phyloP scores from a whole-genome alignment of 2,888 invertebrate genomes.

The Notocelia uddmanniana region DNA sequence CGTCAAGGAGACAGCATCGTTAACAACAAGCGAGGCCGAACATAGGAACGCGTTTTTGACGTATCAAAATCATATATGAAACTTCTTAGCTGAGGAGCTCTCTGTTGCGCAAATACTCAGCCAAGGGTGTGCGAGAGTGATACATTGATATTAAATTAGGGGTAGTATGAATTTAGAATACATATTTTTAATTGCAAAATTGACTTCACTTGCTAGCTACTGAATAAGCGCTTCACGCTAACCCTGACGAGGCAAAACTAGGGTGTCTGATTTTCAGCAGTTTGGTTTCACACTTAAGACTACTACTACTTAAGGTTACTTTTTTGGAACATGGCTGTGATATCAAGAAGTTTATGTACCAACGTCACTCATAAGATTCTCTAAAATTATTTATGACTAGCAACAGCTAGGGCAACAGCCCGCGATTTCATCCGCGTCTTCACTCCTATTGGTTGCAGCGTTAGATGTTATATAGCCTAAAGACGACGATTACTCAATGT shows the following conservation, averaged over 20 bases:
- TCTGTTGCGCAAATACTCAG: not conserved
- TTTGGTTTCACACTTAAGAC: not conserved
- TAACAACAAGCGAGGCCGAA: constrained; percentile 1
- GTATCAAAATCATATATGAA: not conserved
- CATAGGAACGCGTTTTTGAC: not conserved
- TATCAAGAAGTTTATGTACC: too few species aligned
- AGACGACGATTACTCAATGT: too few species aligned
- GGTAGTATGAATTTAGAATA: not conserved
- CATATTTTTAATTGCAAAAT: too few species aligned
- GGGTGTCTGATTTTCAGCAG: not conserved
- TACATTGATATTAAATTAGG: not conserved
- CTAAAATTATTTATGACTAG: too few species aligned
- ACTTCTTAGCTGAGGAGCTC: not conserved
- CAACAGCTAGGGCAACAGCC: too few species aligned
- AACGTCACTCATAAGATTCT: too few species aligned
- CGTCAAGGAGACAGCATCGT: not conserved
- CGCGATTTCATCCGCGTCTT: too few species aligned
- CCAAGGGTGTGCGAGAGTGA: not conserved
- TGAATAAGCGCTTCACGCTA: not conserved
- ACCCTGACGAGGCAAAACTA: constrained; percentile 1
- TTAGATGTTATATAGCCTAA: too few species aligned
- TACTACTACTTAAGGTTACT: too few species aligned
- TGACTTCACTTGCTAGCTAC: not conserved
- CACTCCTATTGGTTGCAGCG: too few species aligned
- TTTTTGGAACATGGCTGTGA: too few species aligned